Conservation (phyloP, 2,888 invertebrate genomes). For the Spilarctia lutea region DNA sequence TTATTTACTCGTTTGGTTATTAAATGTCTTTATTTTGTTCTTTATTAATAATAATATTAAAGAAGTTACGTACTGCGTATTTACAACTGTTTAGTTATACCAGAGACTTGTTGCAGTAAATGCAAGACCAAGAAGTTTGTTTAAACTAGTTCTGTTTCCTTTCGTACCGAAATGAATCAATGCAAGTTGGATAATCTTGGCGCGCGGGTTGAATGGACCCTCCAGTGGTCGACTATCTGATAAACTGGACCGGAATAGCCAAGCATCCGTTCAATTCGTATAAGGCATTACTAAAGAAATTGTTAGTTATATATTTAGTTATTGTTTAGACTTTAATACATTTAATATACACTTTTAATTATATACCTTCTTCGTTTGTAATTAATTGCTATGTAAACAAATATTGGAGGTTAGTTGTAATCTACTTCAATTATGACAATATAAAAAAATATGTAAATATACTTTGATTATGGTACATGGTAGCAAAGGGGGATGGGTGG, state of each 20-base stretch:
- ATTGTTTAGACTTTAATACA: neutral
- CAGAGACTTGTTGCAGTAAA: neutral
- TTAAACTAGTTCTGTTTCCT: slow-evolving; percentile 19
- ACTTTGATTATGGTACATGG: too few relatives aligned
- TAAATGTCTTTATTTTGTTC: too few relatives aligned
- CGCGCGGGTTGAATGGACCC: slow-evolving; percentile 16
- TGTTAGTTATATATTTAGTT: neutral
- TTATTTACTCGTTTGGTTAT: too few relatives aligned
- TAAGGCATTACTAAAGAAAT: slow-evolving; percentile 5
- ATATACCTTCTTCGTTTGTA: neutral
- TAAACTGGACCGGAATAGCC: slow-evolving; percentile 8
- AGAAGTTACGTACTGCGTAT: neutral
- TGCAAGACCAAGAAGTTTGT: slow-evolving; percentile 12
- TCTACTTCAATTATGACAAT: too few relatives aligned
- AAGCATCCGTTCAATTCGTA: slow-evolving; percentile 2
- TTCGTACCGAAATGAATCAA: slow-evolving; percentile 18
- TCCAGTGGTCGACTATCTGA: slow-evolving; percentile 6
- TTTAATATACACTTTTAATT: neutral
- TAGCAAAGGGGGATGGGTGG: too few relatives aligned
- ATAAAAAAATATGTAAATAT: too few relatives aligned
- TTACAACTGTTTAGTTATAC: neutral
- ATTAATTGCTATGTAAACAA: neutral
- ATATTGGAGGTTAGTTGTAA: too few relatives aligned
- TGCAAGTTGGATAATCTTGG: slow-evolving; percentile 12
- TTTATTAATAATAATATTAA: neutral